A percentile compares a stretch with the other conserved stretches of the same genome.
Conservation (phyloP, 2,113 vertebrate genomes). For the Pongo pygmaeus region DNA sequence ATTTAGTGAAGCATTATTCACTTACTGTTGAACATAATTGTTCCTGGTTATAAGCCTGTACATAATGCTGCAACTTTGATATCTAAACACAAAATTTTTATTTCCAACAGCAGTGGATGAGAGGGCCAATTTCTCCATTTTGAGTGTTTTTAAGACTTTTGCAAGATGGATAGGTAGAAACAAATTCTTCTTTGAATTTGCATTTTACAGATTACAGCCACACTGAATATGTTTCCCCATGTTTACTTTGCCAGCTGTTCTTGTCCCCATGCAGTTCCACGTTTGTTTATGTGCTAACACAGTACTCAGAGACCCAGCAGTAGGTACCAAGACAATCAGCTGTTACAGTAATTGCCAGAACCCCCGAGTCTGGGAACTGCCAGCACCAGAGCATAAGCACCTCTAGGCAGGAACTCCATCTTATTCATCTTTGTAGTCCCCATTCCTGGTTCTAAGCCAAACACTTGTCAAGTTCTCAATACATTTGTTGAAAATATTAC, state of each 20-base stretch:
- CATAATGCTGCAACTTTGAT: not conserved
- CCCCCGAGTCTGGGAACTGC: not conserved
- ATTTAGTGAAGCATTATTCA: not conserved
- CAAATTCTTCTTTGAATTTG: not conserved
- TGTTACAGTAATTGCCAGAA: not conserved
- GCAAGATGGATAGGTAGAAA: not conserved
- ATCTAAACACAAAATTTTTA: not conserved
- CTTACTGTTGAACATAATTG: not conserved
- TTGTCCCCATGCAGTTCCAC: not conserved
- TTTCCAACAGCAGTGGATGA: not conserved
- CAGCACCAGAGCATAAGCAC: not conserved
- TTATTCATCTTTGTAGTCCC: not conserved
- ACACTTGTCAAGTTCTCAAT: not conserved
- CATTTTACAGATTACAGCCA: not conserved
- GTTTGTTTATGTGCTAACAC: not conserved
- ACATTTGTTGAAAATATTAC: not conserved
- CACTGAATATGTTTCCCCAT: not conserved
- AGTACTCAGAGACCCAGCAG: not conserved
- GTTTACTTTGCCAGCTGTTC: not conserved
- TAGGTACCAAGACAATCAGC: not conserved
- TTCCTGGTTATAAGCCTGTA: not conserved
- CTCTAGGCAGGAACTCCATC: not conserved
- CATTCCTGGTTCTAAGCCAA: not conserved
- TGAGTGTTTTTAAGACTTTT: conserved; percentile 47
- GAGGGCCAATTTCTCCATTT: not conserved